A percentile compares a stretch with the other conserved stretches of the same genome.
Conservation (phyloP, 2,113 vertebrate genomes). For the Oncorhynchus mykiss region DNA sequence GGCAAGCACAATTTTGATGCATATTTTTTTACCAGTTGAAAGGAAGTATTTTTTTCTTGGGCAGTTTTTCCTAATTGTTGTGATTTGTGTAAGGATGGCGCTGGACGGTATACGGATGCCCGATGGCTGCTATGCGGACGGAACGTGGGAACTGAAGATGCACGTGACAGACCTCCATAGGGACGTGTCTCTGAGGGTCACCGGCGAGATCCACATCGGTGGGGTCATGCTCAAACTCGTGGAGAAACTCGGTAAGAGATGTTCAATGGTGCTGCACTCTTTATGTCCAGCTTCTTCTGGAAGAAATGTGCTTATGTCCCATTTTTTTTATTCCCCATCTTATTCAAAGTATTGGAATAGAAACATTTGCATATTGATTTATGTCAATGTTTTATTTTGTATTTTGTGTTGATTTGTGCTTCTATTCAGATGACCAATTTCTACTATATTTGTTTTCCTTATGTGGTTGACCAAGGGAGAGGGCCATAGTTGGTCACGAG, state of each 20-base stretch:
- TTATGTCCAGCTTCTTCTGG: neutral
- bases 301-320: neutral
- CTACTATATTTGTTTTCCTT: neutral
- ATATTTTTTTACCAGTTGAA: neutral
- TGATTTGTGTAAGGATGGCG: constrained; percentile 80
- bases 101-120: constrained; percentile 99
- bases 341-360: too few species aligned
- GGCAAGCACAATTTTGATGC: neutral
- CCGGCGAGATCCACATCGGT: constrained; percentile 95
- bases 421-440: neutral
- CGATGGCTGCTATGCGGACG: constrained; percentile 97
- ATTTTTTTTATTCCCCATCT: too few species aligned
- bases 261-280: neutral
- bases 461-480: neutral
- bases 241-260: constrained; percentile 90
- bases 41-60: neutral
- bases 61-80: neutral
- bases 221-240: constrained; percentile 98
- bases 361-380: neutral
- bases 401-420: neutral
- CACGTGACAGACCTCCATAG: constrained; percentile 93
- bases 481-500: neutral
- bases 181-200: constrained; percentile 92
- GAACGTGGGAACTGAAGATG: constrained; percentile 97
- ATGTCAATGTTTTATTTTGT: neutral